A percentile compares a stretch with the other conserved stretches of the same genome.
These are phyloP conservation scores for Paratilapia polleni DNA, from an alignment of 2,113 vertebrate genomes.

Conservation along the genomic window DNA sequence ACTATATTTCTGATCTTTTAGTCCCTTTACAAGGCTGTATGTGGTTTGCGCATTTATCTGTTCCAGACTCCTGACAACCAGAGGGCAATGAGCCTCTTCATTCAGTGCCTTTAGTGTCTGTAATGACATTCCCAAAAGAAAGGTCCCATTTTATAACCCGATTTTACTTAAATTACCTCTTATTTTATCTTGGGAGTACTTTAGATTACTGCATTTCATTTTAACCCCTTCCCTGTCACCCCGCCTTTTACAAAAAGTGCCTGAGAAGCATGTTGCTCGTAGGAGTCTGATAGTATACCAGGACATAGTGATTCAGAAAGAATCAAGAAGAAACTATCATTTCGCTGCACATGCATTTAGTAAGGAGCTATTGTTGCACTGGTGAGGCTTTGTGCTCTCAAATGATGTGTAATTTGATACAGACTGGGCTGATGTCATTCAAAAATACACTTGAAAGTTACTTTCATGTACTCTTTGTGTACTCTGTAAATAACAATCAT, in stretches of 20 bases:
- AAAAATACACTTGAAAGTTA: not conserved
- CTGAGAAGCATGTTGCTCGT: not conserved
- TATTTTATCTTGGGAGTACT: not conserved
- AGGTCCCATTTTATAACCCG: not conserved
- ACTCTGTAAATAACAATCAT: not conserved
- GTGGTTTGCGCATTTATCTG: too few species aligned
- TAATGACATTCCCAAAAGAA: not conserved
- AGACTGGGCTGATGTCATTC: not conserved
- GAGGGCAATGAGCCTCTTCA: not conserved
- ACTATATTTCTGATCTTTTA: not conserved
- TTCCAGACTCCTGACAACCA: not conserved
- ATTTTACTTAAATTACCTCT: not conserved
- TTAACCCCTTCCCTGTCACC: not conserved
- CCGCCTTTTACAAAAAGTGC: not conserved
- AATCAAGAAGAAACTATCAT: too few species aligned
- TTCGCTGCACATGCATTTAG: not conserved
- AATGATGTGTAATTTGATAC: too few species aligned
- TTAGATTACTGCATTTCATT: not conserved
- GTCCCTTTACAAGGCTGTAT: not conserved
- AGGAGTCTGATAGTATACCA: not conserved
- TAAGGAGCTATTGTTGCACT: not conserved
- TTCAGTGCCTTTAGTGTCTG: not conserved
- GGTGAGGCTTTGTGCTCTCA: not conserved
- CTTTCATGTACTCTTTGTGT: not conserved
- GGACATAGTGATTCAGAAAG: too few species aligned